Conservation (phyloP, 1,140 invertebrate species). For the Dendrolimus punctatus region DNA sequence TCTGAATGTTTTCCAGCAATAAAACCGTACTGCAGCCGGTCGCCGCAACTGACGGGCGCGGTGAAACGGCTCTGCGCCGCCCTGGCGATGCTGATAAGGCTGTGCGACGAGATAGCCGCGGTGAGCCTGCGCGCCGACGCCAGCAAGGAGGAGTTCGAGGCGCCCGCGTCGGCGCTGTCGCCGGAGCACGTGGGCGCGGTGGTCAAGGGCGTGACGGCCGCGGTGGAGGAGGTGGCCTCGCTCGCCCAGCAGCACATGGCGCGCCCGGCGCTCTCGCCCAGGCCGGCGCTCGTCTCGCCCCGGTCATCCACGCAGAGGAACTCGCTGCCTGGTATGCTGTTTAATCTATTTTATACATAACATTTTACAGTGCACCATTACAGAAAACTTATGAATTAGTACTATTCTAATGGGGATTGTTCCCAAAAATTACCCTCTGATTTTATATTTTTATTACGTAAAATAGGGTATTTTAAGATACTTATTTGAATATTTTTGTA, state of each 20-base stretch:
- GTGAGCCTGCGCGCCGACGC: constrained; percentile 80
- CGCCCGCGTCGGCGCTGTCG: constrained; percentile 38
- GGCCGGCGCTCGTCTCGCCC: constrained; percentile 53
- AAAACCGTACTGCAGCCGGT: constrained; percentile 65
- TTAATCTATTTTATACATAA: background rate
- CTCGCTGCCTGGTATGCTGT: constrained; percentile 66
- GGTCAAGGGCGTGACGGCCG: constrained; percentile 83
- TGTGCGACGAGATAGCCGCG: constrained; percentile 85
- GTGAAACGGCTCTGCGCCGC: constrained; percentile 91
- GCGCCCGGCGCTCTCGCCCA: constrained; percentile 52
- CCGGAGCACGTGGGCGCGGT: constrained; percentile 84
- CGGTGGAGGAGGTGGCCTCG: constrained; percentile 78
- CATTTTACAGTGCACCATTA: no score
- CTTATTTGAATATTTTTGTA: no score
- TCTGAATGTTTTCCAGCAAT: constrained; percentile 53
- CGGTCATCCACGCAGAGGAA: constrained; percentile 67
- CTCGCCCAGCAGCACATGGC: constrained; percentile 61
- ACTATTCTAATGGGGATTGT: no score
- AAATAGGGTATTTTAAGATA: no score
- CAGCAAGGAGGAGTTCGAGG: constrained; percentile 40
- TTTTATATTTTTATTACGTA: no score
- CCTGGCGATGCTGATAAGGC: constrained; percentile 87
- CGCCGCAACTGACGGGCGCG: constrained; percentile 75
- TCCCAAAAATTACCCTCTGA: no score
- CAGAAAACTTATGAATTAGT: no score